These are phyloP conservation scores for Grapholita molesta DNA, from an alignment of 1,140 invertebrate species.

Conservation along the genomic window DNA sequence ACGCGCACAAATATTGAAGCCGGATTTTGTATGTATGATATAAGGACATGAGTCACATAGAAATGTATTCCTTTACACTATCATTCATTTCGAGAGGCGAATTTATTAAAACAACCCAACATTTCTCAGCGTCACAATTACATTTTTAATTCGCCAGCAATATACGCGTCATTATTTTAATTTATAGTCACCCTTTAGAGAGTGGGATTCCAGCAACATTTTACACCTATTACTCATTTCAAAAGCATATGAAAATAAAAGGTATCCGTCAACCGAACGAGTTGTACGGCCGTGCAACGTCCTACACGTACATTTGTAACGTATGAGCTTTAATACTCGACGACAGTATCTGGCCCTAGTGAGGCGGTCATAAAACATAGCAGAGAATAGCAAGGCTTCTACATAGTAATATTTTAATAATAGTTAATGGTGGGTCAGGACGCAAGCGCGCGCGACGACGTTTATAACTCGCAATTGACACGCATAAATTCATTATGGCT, in stretches of 20 bases:
- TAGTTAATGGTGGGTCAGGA: constrained; percentile 68
- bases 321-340: constrained; percentile 63
- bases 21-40: constrained; percentile 24
- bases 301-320: constrained; percentile 58
- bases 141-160: constrained; percentile 31
- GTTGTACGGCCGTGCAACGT: constrained; percentile 41
- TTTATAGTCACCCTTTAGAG: constrained; percentile 43
- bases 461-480: constrained; percentile 67
- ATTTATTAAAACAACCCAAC: constrained; percentile 9
- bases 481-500: constrained; percentile 54
- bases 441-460: constrained; percentile 56
- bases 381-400: constrained; percentile 63
- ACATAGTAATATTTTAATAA: constrained; percentile 74
- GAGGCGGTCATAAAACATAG: constrained; percentile 62
- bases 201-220: constrained; percentile 45
- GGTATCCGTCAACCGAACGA: constrained; percentile 49
- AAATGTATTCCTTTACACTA: background rate
- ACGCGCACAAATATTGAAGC: constrained; percentile 23
- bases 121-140: constrained; percentile 30
- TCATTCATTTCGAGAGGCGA: constrained; percentile 2
- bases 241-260: constrained; percentile 54
- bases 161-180: constrained; percentile 44
- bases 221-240: constrained; percentile 56
- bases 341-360: constrained; percentile 62
- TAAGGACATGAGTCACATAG: background rate